Percentiles rank a stretch among this genome's conserved stretches.
phyloP scores from a whole-genome alignment of 2,113 vertebrate genomes.

The Coregonus clupeaformis region DNA sequence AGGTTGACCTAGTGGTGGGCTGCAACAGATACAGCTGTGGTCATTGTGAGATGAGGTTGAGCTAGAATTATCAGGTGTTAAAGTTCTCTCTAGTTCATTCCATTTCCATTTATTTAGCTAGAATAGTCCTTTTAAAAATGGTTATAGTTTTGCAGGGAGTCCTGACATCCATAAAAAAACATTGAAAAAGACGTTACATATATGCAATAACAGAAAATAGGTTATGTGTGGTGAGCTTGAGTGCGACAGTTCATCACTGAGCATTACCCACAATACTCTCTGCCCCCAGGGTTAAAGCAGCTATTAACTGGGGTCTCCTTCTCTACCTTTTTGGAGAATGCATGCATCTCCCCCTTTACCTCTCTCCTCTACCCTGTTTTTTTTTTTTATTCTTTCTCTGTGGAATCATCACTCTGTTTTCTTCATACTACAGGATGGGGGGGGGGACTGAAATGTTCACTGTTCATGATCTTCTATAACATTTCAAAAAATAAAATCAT shows the following conservation, averaged over 20 bases:
- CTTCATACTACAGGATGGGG: neutral
- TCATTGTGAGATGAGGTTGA: neutral
- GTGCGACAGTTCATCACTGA: too few relatives aligned
- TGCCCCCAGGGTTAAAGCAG: neutral
- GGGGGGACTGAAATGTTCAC: slow-evolving; percentile 41
- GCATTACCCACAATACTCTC: neutral
- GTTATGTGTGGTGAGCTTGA: too few relatives aligned
- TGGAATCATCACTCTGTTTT: slow-evolving; percentile 3
- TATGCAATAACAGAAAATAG: too few relatives aligned
- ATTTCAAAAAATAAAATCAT: slow-evolving; percentile 73
- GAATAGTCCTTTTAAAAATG: too few relatives aligned
- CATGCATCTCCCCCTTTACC: slow-evolving; percentile 19
- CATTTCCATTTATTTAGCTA: too few relatives aligned
- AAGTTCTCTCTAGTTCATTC: too few relatives aligned
- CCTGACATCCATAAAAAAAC: too few relatives aligned
- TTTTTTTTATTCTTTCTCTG: neutral
- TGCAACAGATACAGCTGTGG: neutral
- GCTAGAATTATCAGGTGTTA: neutral
- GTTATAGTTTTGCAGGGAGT: too few relatives aligned
- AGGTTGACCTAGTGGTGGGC: neutral
- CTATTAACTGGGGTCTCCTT: neutral
- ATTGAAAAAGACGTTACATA: too few relatives aligned
- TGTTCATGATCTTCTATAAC: slow-evolving; percentile 58
- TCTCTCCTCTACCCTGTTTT: neutral
- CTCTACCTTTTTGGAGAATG: neutral